Evolutionary conservation across 2,113 vertebrate genomes (phyloP), one percentile per base, ranked within the genome.

Genomic region (Calidris pygmaea): DNA sequence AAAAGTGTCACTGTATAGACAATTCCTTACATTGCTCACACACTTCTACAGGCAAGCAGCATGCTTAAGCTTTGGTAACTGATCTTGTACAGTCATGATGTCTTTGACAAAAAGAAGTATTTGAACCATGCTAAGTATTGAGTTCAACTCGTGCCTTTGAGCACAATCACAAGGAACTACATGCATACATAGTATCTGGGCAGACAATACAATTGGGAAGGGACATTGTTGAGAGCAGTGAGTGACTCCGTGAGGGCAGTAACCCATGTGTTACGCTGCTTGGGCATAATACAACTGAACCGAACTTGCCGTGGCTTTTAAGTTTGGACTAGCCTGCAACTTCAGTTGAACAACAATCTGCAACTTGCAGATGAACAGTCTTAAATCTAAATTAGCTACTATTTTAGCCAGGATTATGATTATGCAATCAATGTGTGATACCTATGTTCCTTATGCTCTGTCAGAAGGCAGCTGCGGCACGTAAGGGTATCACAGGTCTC

Each of bases 391-490:
- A 21, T 16, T 11, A 34, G 9, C 18, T 66, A 20, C 16, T 17
- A 14, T 52, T 55, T 47, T 41, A 65, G 29, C 34, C 10, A 22
- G n/a, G 26, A 63, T 37, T 45, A 60, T 37, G 50, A 50, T 70
- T 6, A 8, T 50, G 32, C 24, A 62, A 16, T 20, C 20, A 13
- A 5, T 3, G 17, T 60, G 80, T 60, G n/a, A 47, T 92, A 98
- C 98, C 98, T 98, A 97, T 98, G 98, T 8, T 98, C 98, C 73
- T 98, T 98, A 91, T 98, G 98, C 32, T 98, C 97, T 30, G 95
- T 65, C 95, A 98, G 94, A 26, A 98, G 97, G 94, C 98, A 98
- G 94, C 96, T 97, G 52, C 32, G 79, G 95, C 98, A 98, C 0
- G 95, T 97, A 17, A 98, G 98, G 35, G 97, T 96, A n/a, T 98